Evolutionary conservation across 2,797 vertebrate species (phyloP).

Genomic region (Microcaecilia unicolor): DNA sequence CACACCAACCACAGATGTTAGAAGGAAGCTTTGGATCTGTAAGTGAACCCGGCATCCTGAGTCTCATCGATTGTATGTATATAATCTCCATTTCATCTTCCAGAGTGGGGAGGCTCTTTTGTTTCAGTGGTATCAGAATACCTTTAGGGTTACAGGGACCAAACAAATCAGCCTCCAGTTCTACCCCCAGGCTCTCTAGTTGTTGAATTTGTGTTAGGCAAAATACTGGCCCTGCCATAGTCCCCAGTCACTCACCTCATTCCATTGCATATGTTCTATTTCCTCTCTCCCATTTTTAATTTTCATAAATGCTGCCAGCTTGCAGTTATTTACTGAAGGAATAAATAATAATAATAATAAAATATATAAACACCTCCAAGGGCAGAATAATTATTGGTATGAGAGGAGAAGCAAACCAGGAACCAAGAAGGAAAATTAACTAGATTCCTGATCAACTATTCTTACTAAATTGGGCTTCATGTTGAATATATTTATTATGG

Average conservation of each 20-base stretch:
- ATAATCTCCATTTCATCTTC: conserved; percentile 10
- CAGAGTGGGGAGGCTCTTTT: not conserved
- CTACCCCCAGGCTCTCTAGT: too few species aligned
- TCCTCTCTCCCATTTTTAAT: conserved; percentile 4
- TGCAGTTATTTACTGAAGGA: conserved; percentile 5
- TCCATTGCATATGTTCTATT: too few species aligned
- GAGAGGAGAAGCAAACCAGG: not conserved
- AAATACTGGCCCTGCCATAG: too few species aligned
- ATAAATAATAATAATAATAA: not conserved
- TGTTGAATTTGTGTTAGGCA: too few species aligned
- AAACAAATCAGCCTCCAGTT: too few species aligned
- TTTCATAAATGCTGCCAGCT: conserved; percentile 5
- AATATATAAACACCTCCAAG: not conserved
- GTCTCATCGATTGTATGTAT: conserved; percentile 9
- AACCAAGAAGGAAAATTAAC: not conserved
- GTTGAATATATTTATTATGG: not conserved
- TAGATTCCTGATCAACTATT: not conserved
- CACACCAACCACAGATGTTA: not conserved
- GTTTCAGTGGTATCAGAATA: too few species aligned
- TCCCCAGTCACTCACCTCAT: too few species aligned
- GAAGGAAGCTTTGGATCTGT: not conserved
- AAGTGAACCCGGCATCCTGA: conserved; percentile 5
- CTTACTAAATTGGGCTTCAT: not conserved
- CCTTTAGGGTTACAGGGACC: too few species aligned
- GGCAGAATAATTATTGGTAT: conserved; percentile 10